Evolutionary conservation across 2,113 vertebrate genomes (phyloP).

Genomic region (Microtus richardsoni): DNA sequence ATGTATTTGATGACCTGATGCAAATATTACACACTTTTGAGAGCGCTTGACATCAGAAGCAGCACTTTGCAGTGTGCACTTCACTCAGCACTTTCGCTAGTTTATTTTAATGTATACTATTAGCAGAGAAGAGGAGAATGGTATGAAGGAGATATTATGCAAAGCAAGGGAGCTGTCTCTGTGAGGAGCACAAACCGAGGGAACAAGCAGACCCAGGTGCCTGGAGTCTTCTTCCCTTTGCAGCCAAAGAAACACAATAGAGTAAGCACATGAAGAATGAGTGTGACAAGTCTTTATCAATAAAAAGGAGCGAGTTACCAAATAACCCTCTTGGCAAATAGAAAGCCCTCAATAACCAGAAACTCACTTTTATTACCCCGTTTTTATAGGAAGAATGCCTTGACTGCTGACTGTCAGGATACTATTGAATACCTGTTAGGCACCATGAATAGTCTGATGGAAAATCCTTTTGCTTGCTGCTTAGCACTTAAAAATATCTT

Average conservation of each 20-base stretch:
- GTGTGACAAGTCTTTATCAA: neutral
- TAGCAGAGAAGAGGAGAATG: slow-evolving; percentile 40
- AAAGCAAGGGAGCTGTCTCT: neutral
- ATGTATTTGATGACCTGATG: slow-evolving; percentile 82
- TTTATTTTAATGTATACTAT: slow-evolving; percentile 72
- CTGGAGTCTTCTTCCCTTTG: neutral
- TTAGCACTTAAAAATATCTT: neutral
- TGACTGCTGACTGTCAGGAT: neutral
- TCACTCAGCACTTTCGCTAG: slow-evolving; percentile 74
- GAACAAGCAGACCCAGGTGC: neutral
- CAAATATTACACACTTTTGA: slow-evolving; percentile 81
- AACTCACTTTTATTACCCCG: neutral
- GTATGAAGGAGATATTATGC: slow-evolving; percentile 61
- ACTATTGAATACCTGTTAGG: neutral
- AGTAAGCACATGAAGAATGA: neutral
- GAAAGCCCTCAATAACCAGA: neutral
- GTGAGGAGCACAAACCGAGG: slow-evolving; percentile 18
- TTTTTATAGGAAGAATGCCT: neutral
- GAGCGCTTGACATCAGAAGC: slow-evolving; percentile 79
- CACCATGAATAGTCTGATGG: neutral
- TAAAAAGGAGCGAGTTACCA: neutral
- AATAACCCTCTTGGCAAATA: neutral
- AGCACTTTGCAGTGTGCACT: slow-evolving; percentile 60
- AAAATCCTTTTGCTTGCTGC: neutral
- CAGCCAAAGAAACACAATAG: neutral